Base-by-base conservation (phyloP, 1,140 invertebrate species). In the Zaprionus tsacasi region DNA sequence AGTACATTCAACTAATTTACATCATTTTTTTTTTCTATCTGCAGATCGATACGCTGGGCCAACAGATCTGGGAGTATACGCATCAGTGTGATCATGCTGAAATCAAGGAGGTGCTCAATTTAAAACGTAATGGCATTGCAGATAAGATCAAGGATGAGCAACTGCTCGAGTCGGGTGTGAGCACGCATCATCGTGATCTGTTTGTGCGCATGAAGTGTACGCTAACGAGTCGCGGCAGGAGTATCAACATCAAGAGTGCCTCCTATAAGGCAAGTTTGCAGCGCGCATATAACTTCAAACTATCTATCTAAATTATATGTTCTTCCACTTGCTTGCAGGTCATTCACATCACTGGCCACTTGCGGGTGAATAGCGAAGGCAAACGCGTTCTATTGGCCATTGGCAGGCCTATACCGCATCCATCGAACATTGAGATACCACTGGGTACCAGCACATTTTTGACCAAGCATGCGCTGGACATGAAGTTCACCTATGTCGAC, bases 81-180 rank as follows among this genome's bases (percentile, higher is more conserved):
- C 98, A 99, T 93, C 98, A 97, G 8, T 98, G 98, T 91, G 98
- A 99, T 93, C 98, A 99, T 90, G 96, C 97, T 43, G 98, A 99
- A 93, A 95, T 99, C 13, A 96, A 95, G 55, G 96, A 98, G 65
- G 95, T 96, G 15, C 93, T 99, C 4, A 92, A 83, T 68, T 74
- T 78, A 48, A 92, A 75, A 68, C 91, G 77, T 27, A 82, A 91
- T 63, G 71, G 76, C 40, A 64, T 72, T 6, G 70, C 77, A 12
- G 80, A 82, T 54, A 91, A 91, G 76, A 59, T 93, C 30, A 96
- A 96, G 69, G 91, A 94, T 1, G 93, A 93, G 59, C 76, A 92
- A 38, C 92, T 76, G 50, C 52, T 80, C 7, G 87, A 92, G 17
- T 74, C 82, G 92, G 73, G 91, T 92, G 40, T 91, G 73, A 72